Evolutionary conservation across 2,888 invertebrate species (phyloP), one percentile per base, ranked within the genome.

Genomic region (Drosophila seclusa): DNA sequence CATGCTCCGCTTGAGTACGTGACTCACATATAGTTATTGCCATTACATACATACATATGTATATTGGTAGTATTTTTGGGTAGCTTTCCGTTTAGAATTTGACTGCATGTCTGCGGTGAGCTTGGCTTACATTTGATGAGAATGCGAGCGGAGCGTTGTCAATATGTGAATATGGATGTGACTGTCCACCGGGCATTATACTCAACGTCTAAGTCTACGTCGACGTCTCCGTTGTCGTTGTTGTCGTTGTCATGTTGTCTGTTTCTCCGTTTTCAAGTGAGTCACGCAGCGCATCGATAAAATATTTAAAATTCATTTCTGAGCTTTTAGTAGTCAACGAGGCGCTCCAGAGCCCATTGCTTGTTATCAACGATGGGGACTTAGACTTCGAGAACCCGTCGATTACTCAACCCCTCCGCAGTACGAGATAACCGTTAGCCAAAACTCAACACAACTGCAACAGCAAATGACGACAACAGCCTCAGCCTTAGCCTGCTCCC

Each of bases 261-360:
- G 45, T 48, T 48, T 21, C 5, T 40, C 21, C 7, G 61, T 49
- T 53, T 60, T 73, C 73, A 82, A 78, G 77, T 86, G 84, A 89
- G 86, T 87, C 86, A 87, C 86, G 86, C 73, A 76, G 73, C 83
- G 74, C 86, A 70, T 77, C 87, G 88, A 87, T 87, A 87, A 87
- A 87, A 90, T 89, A 87, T 87, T 87, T 87, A 87, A 89, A 89
- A 87, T 88, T 87, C 86, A 87, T 89, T 87, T 87, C 86, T 76
- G 81, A 83, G 85, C 87, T 88, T 86, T 84, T 83, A 78, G 81
- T 63, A 80, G 71, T 85, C 77, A 80, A 69, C 66, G 64, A 52
- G 76, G 52, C 73, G 66, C 65, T 64, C 64, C 52, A 27, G 18
- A 68, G 29, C 73, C 52, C 68, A n/a, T 27, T 27, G 38, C 38